Percentiles rank a stretch among this genome's conserved stretches.
Conservation (phyloP, 2,113 vertebrate species). For the Typhlomys cinereus region DNA sequence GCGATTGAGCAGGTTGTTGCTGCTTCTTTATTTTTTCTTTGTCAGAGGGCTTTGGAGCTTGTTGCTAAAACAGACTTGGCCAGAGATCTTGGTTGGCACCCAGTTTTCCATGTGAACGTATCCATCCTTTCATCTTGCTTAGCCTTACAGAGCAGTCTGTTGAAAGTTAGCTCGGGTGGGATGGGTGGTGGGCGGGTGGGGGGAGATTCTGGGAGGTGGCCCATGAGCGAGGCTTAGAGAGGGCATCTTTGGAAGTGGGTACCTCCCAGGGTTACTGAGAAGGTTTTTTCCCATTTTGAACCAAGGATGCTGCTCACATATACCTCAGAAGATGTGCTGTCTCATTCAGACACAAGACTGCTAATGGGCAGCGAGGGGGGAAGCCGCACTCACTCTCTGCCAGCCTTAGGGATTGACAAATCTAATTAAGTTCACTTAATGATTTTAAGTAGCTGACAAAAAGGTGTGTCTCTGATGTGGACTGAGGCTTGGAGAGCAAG, state of each 20-base stretch:
- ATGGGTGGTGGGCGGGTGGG: too few species aligned
- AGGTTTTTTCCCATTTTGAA: background rate
- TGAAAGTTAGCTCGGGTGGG: background rate
- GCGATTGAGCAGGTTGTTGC: background rate
- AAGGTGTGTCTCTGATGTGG: constrained; percentile 52
- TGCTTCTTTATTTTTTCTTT: background rate
- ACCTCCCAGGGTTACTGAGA: background rate
- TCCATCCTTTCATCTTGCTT: background rate
- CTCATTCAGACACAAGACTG: constrained; percentile 45
- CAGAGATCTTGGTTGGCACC: constrained; percentile 29
- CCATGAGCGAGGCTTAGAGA: background rate
- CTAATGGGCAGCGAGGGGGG: constrained; percentile 54
- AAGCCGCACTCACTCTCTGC: constrained; percentile 50
- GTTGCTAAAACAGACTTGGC: constrained; percentile 45
- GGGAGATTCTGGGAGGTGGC: constrained; percentile 13
- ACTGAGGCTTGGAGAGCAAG: constrained; percentile 8
- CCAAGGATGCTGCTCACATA: background rate
- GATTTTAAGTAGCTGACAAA: constrained; percentile 71
- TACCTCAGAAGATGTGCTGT: background rate
- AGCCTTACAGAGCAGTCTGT: constrained; percentile 39
- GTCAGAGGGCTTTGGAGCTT: constrained; percentile 13
- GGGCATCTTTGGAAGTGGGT: background rate
- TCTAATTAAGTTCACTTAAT: constrained; percentile 74
- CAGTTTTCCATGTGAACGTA: constrained; percentile 9
- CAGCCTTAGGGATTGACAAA: constrained; percentile 71